Evolutionary conservation across 2,888 invertebrate genomes (phyloP).

Genomic region (Boloria selene): DNA sequence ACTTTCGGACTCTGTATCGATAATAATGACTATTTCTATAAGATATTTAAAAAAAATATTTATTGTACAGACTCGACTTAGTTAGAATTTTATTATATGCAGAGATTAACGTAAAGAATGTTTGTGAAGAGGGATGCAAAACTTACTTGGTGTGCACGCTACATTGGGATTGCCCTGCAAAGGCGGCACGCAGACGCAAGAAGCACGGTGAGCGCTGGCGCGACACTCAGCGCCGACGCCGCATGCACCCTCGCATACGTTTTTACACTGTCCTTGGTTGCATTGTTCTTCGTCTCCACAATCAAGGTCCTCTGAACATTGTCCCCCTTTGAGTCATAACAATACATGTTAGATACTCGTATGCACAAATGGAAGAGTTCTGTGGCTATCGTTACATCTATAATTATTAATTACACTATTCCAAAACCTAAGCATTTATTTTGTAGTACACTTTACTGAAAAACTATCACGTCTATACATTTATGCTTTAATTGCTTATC

Average conservation of each 20-base stretch:
- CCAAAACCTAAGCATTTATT: too few relatives aligned
- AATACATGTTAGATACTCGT: background rate
- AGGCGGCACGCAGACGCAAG: slow-evolving; percentile 89
- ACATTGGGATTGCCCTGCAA: slow-evolving; percentile 91
- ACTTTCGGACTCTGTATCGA: too few relatives aligned
- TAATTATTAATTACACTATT: too few relatives aligned
- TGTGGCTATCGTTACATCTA: too few relatives aligned
- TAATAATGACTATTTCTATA: too few relatives aligned
- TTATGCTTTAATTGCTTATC: too few relatives aligned
- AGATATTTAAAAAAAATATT: too few relatives aligned
- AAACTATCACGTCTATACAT: too few relatives aligned
- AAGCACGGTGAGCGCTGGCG: slow-evolving; percentile 88
- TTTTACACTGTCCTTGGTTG: slow-evolving; percentile 87
- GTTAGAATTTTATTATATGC: too few relatives aligned
- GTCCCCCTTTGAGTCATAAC: slow-evolving; percentile 61
- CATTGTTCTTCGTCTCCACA: slow-evolving; percentile 89
- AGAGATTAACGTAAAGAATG: background rate
- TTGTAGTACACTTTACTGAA: too few relatives aligned
- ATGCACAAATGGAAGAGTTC: background rate
- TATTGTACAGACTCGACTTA: too few relatives aligned
- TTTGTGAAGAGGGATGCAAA: background rate
- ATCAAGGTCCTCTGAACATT: slow-evolving; percentile 87
- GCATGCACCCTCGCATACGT: slow-evolving; percentile 89
- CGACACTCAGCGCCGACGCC: slow-evolving; percentile 90
- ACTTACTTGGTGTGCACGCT: slow-evolving; percentile 84